Evolutionary conservation across 2,888 invertebrate species (phyloP).

Genomic region (Miltochrista miniata): DNA sequence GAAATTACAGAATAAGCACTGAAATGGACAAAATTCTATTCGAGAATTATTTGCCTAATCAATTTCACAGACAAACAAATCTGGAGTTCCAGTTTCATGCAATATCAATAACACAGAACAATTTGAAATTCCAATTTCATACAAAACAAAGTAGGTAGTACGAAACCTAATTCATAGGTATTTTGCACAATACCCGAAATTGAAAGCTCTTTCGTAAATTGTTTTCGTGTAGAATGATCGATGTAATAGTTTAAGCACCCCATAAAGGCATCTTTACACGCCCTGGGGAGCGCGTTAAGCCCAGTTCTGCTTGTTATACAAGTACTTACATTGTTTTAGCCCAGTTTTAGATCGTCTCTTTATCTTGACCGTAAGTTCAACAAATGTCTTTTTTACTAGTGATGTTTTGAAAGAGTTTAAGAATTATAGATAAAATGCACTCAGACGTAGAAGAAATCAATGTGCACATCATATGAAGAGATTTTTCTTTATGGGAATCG

Average conservation of each 20-base stretch:
- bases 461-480: no score
- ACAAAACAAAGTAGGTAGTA: neutral
- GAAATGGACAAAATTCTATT: no score
- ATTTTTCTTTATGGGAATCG: no score
- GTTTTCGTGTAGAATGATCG: constrained; percentile 8
- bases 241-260: constrained; percentile 6
- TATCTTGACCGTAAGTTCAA: neutral
- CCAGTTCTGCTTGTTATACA: constrained; percentile 5
- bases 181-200: neutral
- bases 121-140: neutral
- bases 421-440: neutral
- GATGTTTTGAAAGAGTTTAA: neutral
- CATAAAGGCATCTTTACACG: constrained; percentile 2
- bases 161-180: neutral
- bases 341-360: neutral
- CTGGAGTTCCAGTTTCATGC: no score
- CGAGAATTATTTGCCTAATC: no score
- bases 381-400: neutral
- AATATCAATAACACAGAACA: no score
- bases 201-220: constrained; percentile 6
- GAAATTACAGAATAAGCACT: no score
- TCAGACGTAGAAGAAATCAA: no score
- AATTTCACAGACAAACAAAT: neutral
- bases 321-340: neutral
- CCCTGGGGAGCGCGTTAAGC: constrained; percentile 5